Evolutionary conservation across 2,113 vertebrate species (phyloP), one percentile per base, ranked within the genome.

Genomic region (Malurus melanocephalus): DNA sequence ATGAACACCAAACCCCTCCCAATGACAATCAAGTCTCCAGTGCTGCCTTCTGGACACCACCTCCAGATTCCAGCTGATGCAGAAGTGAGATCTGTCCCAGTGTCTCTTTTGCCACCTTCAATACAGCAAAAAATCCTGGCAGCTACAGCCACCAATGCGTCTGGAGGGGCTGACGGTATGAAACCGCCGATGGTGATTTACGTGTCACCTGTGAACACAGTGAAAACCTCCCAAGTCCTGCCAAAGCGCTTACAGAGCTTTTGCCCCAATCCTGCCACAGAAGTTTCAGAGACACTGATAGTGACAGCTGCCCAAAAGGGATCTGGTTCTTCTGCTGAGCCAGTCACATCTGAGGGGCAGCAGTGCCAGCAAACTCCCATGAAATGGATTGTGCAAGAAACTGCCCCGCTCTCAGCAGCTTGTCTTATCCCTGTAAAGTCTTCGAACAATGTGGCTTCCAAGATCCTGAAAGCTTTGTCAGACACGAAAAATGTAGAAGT

Each of bases 341-440:
- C 89, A 11, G 83, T 82, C 28, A n/a, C 85, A 23, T 79, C 92
- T 12, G 56, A 96, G 52, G 96, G 94, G 65, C 80, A 96, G 52
- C 93, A 96, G 67, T 76, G 90, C 80, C 93, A 95, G 64, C 93
- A 90, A 48, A 76, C 94, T 61, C 98, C 98, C 21, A 96, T 98
- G 87, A 98, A 98, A 88, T 99, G 98, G 98, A 94, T 98, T 11
- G 97, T 99, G 90, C 97, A 98, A 83, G 98, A 98, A 81, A 94
- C 82, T 16, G 91, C 96, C 14, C 90, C 93, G 11, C 65, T 86
- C 8, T 48, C 66, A 20, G 67, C 95, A 24, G 85, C 96, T 38
- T 96, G 92, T 82, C 94, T 97, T 75, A 96, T 98, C 94, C 97
- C 97, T 20, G 95, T 97, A 15, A 95, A 96, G 67, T 97, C 98